These are phyloP conservation scores for Sebastes schlegelii DNA, from an alignment of 2,113 vertebrate species.

Conservation along the genomic window DNA sequence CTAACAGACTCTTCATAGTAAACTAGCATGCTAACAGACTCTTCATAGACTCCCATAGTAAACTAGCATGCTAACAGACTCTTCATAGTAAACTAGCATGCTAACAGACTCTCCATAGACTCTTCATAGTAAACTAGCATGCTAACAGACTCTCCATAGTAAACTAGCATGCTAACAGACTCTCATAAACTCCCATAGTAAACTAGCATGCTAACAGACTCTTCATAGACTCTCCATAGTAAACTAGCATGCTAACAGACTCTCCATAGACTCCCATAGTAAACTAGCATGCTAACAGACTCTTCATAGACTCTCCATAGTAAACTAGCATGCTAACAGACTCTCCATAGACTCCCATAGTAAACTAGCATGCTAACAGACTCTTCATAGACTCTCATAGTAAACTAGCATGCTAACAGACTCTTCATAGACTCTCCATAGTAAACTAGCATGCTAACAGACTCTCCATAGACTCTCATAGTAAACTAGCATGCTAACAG, in stretches of 20 bases:
- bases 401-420: not conserved
- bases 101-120: no score
- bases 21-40: no score
- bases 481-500: not conserved
- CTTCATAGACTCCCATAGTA: not conserved
- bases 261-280: not conserved
- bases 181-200: not conserved
- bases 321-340: not conserved
- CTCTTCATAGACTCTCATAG: not conserved
- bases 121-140: not conserved
- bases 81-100: no score
- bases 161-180: not conserved
- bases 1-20: not conserved
- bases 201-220: not conserved
- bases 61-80: not conserved
- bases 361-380: not conserved
- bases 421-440: not conserved
- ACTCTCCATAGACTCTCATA: not conserved
- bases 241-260: not conserved
- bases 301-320: not conserved
- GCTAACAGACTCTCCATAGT: not conserved
- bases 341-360: not conserved
- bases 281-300: not conserved
- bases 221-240: not conserved
- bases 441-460: not conserved